Conservation (phyloP, 2,888 invertebrate genomes). For the Salticus scenicus region DNA sequence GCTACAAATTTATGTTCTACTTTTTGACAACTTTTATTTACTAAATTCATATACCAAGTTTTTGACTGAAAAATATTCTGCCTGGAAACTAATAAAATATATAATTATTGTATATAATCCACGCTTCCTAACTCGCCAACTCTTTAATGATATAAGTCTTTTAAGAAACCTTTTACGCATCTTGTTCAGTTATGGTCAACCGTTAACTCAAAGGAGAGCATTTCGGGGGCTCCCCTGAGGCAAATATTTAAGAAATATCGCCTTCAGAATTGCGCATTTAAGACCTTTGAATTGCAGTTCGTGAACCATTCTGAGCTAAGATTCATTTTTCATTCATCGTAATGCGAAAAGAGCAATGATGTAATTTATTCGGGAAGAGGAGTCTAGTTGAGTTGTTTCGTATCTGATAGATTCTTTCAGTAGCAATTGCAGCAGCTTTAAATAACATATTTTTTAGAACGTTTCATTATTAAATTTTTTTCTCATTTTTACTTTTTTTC, state of each 20-base stretch:
- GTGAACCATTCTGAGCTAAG: slow-evolving; percentile 9
- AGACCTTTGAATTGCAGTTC: slow-evolving; percentile 14
- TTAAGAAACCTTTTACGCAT: background rate
- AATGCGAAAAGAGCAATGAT: background rate
- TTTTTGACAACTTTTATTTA: background rate
- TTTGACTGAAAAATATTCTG: background rate
- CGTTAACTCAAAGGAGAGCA: slow-evolving; percentile 8
- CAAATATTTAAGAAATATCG: slow-evolving; percentile 9
- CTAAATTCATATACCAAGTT: background rate
- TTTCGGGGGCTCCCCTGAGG: background rate
- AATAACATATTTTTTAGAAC: background rate
- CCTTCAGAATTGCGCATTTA: background rate
- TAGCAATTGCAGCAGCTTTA: background rate
- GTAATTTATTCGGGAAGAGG: slow-evolving; percentile 14
- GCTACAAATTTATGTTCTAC: no score
- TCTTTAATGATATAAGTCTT: background rate
- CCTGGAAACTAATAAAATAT: background rate
- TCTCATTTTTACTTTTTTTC: no score
- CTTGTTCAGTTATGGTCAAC: slow-evolving; percentile 4
- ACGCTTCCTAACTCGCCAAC: background rate
- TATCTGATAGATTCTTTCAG: background rate
- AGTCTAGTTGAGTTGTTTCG: background rate
- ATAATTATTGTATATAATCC: background rate
- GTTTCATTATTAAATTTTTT: background rate
- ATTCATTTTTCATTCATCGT: slow-evolving; percentile 16